Base-by-base conservation (phyloP, 2,113 vertebrate genomes). In the Pao palembangensis region DNA sequence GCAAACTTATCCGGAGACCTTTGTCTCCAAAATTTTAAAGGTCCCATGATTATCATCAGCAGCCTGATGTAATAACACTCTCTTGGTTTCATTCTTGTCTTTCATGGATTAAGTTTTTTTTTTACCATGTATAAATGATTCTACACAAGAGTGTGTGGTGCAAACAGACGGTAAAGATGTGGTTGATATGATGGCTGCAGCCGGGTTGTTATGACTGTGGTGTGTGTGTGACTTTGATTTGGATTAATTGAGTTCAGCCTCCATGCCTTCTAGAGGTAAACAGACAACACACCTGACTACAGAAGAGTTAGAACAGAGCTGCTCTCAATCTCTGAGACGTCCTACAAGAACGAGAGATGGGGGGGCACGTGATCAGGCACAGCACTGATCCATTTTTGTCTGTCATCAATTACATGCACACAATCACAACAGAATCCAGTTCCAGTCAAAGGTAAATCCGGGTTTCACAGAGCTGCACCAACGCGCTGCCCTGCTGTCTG, bases 201-300 rank as follows among this genome's bases (percentile, higher is more conserved):
- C 61, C 46, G 11, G 38, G 56, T 73, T 83, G 81, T 64, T 51
- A 38, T 79, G 85, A 75, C 65, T 38, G 51, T 53, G 69, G 64
- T 57, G 61, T 58, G 21, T 60, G 62, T 67, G n/a, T 18, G 46
- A 56, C 66, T 58, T 66, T 75, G 74, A 34, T 55, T 69, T 49
- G 64, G 71, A 51, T 76, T 49, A n/a, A 71, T 51, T 75, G 79
- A 80, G 79, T 67, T 74, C 72, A 79, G 78, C 68, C 82, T 82
- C 75, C 88, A 88, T 89, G 87, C 88, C 79, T 80, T 83, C 74
- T 50, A 80, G 67, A 84, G 87, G 68, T 28, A 88, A 80, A 80
- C 79, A 72, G 83, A 79, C 55, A 83, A 87, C 91, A 91, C 88
- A 92, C 90, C 91, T 92, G 88, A 85, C 91, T 90, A 92, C 87